phyloP scores from a whole-genome alignment of 2,113 vertebrate species.

The Equus quagga region DNA sequence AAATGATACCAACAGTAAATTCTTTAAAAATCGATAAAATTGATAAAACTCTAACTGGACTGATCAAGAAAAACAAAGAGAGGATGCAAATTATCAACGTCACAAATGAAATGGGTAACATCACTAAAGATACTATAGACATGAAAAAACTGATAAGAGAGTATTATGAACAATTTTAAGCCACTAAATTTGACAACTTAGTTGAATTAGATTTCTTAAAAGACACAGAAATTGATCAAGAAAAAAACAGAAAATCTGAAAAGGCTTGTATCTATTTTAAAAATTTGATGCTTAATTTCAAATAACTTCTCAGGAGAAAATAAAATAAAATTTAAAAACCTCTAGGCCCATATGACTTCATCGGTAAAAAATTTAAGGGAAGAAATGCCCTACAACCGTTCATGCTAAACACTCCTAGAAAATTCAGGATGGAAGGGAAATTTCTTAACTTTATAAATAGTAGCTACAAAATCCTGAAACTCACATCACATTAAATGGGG shows the following conservation, averaged over 20 bases:
- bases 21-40: neutral
- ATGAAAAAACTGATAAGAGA: neutral
- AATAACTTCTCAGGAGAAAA: neutral
- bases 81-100: neutral
- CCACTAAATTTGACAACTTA: neutral
- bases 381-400: neutral
- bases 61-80: neutral
- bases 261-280: neutral
- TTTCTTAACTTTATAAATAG: neutral
- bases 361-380: neutral
- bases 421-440: neutral
- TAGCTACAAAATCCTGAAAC: neutral
- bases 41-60: neutral
- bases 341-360: neutral
- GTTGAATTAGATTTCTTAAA: neutral
- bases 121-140: neutral
- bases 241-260: neutral
- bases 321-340: neutral
- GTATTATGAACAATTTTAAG: neutral
- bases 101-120: neutral
- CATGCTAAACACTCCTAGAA: neutral
- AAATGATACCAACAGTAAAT: neutral
- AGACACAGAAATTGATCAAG: neutral
- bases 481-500: neutral
- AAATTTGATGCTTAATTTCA: too few relatives aligned